Conservation (phyloP, 1,140 invertebrate genomes). For the Thalassaphorura encarpata region DNA sequence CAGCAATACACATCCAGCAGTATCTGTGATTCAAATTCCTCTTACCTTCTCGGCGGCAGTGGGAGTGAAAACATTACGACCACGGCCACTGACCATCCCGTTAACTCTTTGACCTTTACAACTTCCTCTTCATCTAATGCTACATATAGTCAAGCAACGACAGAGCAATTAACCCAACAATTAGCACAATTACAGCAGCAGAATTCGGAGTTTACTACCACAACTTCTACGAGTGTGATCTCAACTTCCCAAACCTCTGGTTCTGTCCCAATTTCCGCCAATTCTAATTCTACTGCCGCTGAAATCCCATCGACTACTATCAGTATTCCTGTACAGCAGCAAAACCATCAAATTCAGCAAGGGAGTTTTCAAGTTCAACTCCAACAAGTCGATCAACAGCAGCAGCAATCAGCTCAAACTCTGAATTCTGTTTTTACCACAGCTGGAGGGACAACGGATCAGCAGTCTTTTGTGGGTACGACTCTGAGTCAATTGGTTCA, state of each 20-base stretch:
- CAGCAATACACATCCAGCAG: constrained; percentile 29
- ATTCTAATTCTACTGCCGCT: neutral
- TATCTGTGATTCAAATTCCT: neutral
- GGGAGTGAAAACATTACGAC: neutral
- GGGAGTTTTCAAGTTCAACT: neutral
- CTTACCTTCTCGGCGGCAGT: neutral
- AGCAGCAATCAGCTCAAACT: constrained; percentile 16
- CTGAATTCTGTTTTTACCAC: too few relatives aligned
- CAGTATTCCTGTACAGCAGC: constrained; percentile 3
- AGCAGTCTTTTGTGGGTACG: neutral
- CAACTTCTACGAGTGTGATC: neutral
- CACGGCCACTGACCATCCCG: neutral
- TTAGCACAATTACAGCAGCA: neutral
- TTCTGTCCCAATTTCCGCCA: neutral
- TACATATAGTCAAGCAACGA: neutral
- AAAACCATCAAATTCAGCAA: neutral
- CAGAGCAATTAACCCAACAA: neutral
- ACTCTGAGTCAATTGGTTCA: neutral
- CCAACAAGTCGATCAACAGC: constrained; percentile 11
- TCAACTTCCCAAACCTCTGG: neutral
- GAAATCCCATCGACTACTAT: too few relatives aligned
- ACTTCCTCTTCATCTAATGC: neutral
- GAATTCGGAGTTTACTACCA: neutral
- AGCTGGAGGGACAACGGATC: too few relatives aligned
- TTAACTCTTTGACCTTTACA: neutral